Conservation (phyloP, 2,888 invertebrate genomes). For the Parnassius glacialis region DNA sequence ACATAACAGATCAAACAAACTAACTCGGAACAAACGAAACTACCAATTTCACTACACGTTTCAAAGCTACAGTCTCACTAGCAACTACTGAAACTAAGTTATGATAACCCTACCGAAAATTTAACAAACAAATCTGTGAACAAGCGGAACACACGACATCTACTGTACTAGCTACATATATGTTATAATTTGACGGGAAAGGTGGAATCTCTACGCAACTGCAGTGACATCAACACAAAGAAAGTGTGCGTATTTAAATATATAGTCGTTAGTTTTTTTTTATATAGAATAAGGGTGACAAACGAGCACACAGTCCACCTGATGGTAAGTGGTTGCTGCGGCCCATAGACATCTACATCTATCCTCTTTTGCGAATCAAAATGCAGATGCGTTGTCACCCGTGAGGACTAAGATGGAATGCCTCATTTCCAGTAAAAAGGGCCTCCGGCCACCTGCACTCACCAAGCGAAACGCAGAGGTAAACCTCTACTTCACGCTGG, state of each 20-base stretch:
- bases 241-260: slow-evolving; percentile 10
- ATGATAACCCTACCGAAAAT: slow-evolving; percentile 23
- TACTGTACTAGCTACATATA: slow-evolving; percentile 9
- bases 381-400: no score
- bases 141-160: slow-evolving; percentile 16
- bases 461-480: no score
- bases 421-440: no score
- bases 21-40: slow-evolving; percentile 18
- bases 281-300: no score
- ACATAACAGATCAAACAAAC: slow-evolving; percentile 19
- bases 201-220: slow-evolving; percentile 5
- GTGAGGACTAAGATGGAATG: no score
- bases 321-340: no score
- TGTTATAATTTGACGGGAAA: slow-evolving; percentile 18
- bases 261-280: no score
- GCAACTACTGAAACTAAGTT: slow-evolving; percentile 17
- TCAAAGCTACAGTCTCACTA: slow-evolving; percentile 18
- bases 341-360: no score
- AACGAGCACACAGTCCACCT: no score
- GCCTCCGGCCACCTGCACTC: no score
- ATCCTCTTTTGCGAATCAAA: no score
- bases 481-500: no score
- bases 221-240: slow-evolving; percentile 21
- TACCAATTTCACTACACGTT: slow-evolving; percentile 11
- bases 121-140: slow-evolving; percentile 23